Percentiles rank a stretch among this genome's conserved stretches.
phyloP scores from a whole-genome alignment of 1,140 invertebrate species.

The Dinothrombium tinctorium region DNA sequence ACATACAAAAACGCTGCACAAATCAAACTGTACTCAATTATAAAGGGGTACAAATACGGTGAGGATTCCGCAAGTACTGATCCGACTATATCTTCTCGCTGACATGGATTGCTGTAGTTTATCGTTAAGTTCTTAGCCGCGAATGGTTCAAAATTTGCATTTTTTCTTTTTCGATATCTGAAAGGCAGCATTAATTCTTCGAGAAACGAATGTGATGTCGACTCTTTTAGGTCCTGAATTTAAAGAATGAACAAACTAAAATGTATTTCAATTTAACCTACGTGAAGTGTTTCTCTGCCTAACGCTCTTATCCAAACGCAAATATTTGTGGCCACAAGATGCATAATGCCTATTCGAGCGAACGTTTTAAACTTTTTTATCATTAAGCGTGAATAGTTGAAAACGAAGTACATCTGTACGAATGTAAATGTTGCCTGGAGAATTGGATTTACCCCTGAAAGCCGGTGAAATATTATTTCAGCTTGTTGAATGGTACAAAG shows the following conservation, averaged over 20 bases:
- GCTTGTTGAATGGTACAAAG: too few relatives aligned
- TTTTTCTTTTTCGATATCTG: too few relatives aligned
- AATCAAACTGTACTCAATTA: conserved; percentile 88
- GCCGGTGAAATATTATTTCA: too few relatives aligned
- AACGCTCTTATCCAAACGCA: conserved; percentile 90
- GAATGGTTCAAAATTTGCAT: too few relatives aligned
- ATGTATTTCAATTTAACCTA: neutral
- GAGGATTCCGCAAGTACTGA: conserved; percentile 58
- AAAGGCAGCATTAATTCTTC: conserved; percentile 1
- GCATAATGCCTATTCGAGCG: conserved; percentile 89
- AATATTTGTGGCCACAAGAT: conserved; percentile 87
- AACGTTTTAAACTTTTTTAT: conserved; percentile 92
- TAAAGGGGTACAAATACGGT: conserved; percentile 81
- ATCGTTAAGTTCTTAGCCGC: too few relatives aligned
- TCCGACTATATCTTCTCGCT: conserved; percentile 17
- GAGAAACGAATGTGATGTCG: neutral
- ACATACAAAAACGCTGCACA: conserved; percentile 89
- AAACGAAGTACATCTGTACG: conserved; percentile 97
- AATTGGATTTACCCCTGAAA: conserved; percentile 57
- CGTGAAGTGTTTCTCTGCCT: conserved; percentile 21
- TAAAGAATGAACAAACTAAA: neutral
- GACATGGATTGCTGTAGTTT: conserved; percentile 14
- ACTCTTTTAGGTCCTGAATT: conserved; percentile 7
- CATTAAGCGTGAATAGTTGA: conserved; percentile 91
- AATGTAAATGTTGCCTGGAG: conserved; percentile 91